A percentile compares a stretch with the other conserved stretches of the same genome.
phyloP scores from a whole-genome alignment of 2,888 invertebrate genomes.

The Magallana nippona region DNA sequence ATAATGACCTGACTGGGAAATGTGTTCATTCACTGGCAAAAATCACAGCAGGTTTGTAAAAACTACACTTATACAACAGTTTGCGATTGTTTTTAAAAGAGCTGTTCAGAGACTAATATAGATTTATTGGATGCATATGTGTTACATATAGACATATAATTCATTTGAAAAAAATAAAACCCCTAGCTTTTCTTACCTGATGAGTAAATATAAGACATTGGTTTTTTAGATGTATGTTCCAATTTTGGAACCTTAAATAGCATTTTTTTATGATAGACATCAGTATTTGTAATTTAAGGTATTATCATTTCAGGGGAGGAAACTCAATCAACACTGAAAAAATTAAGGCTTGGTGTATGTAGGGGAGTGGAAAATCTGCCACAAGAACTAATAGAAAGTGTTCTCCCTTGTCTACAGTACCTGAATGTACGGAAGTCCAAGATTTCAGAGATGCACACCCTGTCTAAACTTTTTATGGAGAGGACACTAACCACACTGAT shows the following conservation, averaged over 20 bases:
- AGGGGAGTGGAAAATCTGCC: slow-evolving; percentile 57
- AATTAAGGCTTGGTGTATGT: slow-evolving; percentile 64
- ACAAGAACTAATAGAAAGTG: slow-evolving; percentile 47
- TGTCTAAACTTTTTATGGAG: slow-evolving; percentile 42
- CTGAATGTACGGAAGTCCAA: slow-evolving; percentile 67
- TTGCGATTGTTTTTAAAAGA: no score
- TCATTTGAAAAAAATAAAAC: no score
- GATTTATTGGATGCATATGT: no score
- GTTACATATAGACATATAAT: no score
- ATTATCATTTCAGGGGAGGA: slow-evolving; percentile 49
- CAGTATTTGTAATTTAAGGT: neutral
- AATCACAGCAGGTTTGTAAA: slow-evolving; percentile 60
- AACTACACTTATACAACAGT: neutral
- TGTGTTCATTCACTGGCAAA: slow-evolving; percentile 57
- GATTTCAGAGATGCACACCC: slow-evolving; percentile 51
- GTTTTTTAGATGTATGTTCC: no score
- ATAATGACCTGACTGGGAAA: slow-evolving; percentile 60
- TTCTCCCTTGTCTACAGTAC: slow-evolving; percentile 62
- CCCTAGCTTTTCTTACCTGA: no score
- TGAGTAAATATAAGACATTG: no score
- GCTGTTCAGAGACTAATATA: no score
- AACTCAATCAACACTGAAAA: slow-evolving; percentile 53
- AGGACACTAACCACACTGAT: slow-evolving; percentile 58
- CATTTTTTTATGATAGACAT: no score
- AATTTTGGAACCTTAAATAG: no score